Base-by-base conservation (phyloP, 35 echinoderm and acorn worm genomes). In the Strongylocentrotus purpuratus region DNA sequence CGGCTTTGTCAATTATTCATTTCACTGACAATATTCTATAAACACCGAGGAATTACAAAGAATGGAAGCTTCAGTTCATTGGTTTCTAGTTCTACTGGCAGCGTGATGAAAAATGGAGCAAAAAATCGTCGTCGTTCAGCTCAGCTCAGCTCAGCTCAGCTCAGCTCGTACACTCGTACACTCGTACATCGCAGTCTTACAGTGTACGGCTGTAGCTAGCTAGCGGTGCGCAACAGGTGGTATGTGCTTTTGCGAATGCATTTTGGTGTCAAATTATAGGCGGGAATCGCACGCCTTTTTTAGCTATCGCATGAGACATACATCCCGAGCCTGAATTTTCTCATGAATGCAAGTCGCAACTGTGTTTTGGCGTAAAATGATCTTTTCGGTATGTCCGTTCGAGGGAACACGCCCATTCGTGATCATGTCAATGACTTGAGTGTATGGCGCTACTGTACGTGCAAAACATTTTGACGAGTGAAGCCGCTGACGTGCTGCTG, bases 341-440 rank as follows among this genome's bases (percentile, higher is more conserved):
- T 78, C 20, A n/a, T 22, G 20, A 78, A 78, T 78, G 25, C 61
- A 25, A 71, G 17, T 71, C 61, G 17, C 61, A 25, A n/a, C 20
- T 78, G 7, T 78, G 22, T 78, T 78, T 78, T 31, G n/a, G 65
- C 25, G 65, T 78, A 78, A 78, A 78, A 78, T 2, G 0, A 7
- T 78, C 25, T 78, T 78, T 78, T 78, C 65, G 7, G 65, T 28
- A 78, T 28, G 35, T 7, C 65, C 20, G 20, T 78, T 46, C 4
- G 45, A 89, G 4, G 87, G 87, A 89, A 89, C 87, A 89, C 87
- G 33, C 87, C 87, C 87, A 89, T 89, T 46, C 87, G 20, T 9
- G 52, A 59, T 9, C 11, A 41, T 41, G 35, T 41, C 35, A 41
- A 59, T 59, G 52, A 12, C 10, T 59, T 13, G 52, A 11, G 45